Conservation (phyloP, 2,113 vertebrate species). For the Athene noctua region DNA sequence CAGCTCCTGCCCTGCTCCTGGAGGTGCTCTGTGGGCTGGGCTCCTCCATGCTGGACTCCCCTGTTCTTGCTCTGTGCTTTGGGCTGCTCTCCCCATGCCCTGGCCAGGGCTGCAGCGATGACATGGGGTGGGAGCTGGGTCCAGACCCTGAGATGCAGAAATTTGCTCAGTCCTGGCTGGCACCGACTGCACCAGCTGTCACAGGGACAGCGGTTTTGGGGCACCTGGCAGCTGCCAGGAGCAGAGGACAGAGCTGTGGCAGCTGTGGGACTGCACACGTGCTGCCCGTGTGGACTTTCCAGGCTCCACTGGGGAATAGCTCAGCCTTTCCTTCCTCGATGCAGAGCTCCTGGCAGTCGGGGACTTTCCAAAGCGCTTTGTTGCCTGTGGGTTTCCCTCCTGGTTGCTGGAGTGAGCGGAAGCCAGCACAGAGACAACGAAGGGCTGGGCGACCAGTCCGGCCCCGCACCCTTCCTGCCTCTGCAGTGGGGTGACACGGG, state of each 20-base stretch:
- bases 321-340: not conserved
- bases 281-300: not conserved
- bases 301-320: not conserved
- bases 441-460: not conserved
- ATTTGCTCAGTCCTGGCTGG: not conserved
- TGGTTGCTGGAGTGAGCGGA: not conserved
- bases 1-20: too few species aligned
- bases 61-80: not conserved
- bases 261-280: fast-evolving
- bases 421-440: fast-evolving
- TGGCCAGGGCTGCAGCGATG: fast-evolving
- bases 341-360: not conserved
- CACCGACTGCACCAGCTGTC: fast-evolving
- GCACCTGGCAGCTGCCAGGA: not conserved
- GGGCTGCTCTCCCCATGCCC: not conserved
- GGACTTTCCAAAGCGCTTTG: slow-evolving; percentile 29
- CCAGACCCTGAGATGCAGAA: not conserved
- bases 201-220: not conserved
- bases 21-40: too few species aligned
- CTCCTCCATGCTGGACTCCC: too few species aligned
- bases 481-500: not conserved
- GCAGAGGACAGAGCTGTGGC: not conserved
- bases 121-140: not conserved
- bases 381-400: not conserved
- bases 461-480: not conserved